These are phyloP conservation scores for Morinoia aosen DNA, from an alignment of 2,888 invertebrate genomes.

Conservation along the genomic window DNA sequence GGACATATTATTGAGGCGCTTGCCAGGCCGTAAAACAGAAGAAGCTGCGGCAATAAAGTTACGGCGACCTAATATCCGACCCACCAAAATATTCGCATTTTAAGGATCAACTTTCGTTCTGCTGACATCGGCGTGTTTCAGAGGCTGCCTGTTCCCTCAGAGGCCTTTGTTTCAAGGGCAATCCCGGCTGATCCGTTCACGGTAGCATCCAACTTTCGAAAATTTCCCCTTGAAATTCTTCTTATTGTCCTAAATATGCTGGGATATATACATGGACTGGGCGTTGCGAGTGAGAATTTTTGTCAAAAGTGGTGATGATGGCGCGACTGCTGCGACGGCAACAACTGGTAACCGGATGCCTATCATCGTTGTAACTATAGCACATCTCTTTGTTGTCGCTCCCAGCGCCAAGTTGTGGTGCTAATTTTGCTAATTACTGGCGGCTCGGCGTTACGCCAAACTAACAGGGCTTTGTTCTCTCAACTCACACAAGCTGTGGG, in stretches of 20 bases:
- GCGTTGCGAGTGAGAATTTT: neutral
- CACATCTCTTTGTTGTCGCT: neutral
- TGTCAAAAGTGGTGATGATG: neutral
- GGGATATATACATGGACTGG: neutral
- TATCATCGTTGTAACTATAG: neutral
- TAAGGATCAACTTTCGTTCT: conserved; percentile 34
- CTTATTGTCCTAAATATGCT: neutral
- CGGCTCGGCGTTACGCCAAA: neutral
- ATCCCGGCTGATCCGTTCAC: neutral
- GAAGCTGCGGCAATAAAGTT: neutral
- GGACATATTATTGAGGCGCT: neutral
- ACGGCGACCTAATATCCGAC: neutral
- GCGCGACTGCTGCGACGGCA: neutral
- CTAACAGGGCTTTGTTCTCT: neutral
- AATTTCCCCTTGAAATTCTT: conserved; percentile 15
- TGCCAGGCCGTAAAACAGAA: conserved; percentile 15
- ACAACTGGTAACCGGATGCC: neutral
- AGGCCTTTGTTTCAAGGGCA: conserved; percentile 29
- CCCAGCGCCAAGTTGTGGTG: neutral
- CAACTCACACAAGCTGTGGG: neutral
- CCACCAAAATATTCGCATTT: neutral
- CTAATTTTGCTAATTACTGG: neutral
- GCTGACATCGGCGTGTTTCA: neutral
- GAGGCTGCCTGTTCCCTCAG: neutral
- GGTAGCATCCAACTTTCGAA: neutral